Conservation (phyloP, 2,113 vertebrate genomes). For the Notothenia coriiceps region DNA sequence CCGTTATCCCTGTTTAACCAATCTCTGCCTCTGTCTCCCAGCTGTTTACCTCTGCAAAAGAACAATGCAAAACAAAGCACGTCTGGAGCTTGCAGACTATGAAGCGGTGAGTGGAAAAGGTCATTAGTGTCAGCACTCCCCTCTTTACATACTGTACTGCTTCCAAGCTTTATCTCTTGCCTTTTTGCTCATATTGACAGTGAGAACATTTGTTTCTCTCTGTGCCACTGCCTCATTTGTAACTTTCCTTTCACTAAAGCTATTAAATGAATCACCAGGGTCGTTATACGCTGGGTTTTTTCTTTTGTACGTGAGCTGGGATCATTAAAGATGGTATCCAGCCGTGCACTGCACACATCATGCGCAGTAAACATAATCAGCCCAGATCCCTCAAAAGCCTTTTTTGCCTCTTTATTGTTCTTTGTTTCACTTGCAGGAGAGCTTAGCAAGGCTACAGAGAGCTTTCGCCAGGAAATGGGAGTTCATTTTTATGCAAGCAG, state of each 20-base stretch:
- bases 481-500: slow-evolving; percentile 99
- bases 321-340: slow-evolving; percentile 56
- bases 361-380: slow-evolving; percentile 43
- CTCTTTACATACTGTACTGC: slow-evolving; percentile 26
- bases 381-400: slow-evolving; percentile 41
- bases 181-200: slow-evolving; percentile 36
- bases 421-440: slow-evolving; percentile 87
- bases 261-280: slow-evolving; percentile 44
- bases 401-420: slow-evolving; percentile 35
- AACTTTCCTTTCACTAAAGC: slow-evolving; percentile 34
- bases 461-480: slow-evolving; percentile 98
- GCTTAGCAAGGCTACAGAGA: slow-evolving; percentile 96
- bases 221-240: slow-evolving; percentile 34
- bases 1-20: slow-evolving; percentile 39
- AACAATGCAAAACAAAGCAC: slow-evolving; percentile 99
- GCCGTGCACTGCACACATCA: slow-evolving; percentile 35
- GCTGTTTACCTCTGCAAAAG: slow-evolving; percentile 99
- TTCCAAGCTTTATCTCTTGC: slow-evolving; percentile 18
- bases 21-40: slow-evolving; percentile 72
- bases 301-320: slow-evolving; percentile 16
- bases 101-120: slow-evolving; percentile 91
- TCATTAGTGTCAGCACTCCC: slow-evolving; percentile 23
- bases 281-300: not conserved
- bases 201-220: slow-evolving; percentile 29
- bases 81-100: slow-evolving; percentile 96